Conservation (phyloP, 1,140 invertebrate genomes). For the Lethrus apterus region DNA sequence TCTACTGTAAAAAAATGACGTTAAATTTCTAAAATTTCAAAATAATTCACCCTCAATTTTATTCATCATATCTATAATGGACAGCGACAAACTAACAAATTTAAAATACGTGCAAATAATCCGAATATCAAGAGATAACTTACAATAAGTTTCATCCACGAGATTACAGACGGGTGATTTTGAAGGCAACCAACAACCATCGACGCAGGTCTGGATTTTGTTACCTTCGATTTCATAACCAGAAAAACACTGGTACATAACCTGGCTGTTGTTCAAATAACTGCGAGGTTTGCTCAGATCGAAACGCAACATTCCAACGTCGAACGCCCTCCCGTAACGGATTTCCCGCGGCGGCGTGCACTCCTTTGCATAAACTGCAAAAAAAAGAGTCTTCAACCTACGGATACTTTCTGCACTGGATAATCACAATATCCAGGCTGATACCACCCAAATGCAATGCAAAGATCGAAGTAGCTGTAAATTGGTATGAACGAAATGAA, state of each 20-base stretch:
- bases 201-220: slow-evolving; percentile 38
- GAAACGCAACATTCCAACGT: slow-evolving; percentile 7
- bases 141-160: slow-evolving; percentile 7
- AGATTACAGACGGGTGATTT: slow-evolving; percentile 29
- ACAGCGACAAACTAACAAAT: not conserved
- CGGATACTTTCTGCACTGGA: too few relatives aligned
- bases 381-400: too few relatives aligned
- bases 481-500: not conserved
- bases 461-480: too few relatives aligned
- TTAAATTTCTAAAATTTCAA: not conserved
- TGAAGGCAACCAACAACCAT: slow-evolving; percentile 42
- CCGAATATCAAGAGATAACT: not conserved
- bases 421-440: too few relatives aligned
- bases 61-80: not conserved
- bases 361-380: slow-evolving; percentile 26
- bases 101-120: slow-evolving; percentile 1
- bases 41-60: not conserved
- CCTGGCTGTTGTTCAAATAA: slow-evolving; percentile 35
- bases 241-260: slow-evolving; percentile 41
- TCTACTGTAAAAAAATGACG: slow-evolving; percentile 24
- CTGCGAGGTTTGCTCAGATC: slow-evolving; percentile 5
- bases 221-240: slow-evolving; percentile 42
- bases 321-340: slow-evolving; percentile 15
- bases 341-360: slow-evolving; percentile 30
- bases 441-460: too few relatives aligned